Evolutionary conservation across 2,113 vertebrate species (phyloP), one percentile per base, ranked within the genome.

Genomic region (Tetraodon nigroviridis): DNA sequence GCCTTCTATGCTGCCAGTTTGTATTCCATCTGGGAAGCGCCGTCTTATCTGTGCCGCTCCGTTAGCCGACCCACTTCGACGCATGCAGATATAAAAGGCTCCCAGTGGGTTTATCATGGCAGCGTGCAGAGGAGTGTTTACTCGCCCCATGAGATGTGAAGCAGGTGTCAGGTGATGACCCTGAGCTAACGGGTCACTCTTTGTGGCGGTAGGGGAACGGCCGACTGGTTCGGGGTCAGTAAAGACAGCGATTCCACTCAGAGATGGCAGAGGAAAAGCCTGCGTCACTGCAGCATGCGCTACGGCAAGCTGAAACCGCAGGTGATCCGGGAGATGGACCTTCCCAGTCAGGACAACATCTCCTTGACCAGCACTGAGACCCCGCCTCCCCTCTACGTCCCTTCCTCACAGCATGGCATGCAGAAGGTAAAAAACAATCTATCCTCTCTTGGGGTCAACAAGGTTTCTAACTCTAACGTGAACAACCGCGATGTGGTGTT

Each of bases 171-270:
- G 10, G 47, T 44, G 32, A 27, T 6, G 45, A 37, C 32, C 32
- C 47, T 14, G 53, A 52, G 29, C 58, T 86, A 55, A 89, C 58
- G 18, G 16, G n/a, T 13, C 21, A 22, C 37, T 79, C 64, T 80
- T 76, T 75, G 75, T 76, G 84, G 52, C 83, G 71, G 69, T 85
- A 99, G 96, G 92, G 95, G 96, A 75, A 98, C 97, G 0, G 97
- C 97, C 0, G 96, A 98, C 88, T 99, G 96, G 96, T 99, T 99
- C 53, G 96, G 97, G 40, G 93, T 99, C 71, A 96, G 95, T 73
- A 98, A 98, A 80, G 95, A 98, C 29, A 92, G 91, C 0, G 96
- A 98, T 0, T 89, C 94, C 14, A 94, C 94, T 2, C 96, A 99
- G 86, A 96, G 95, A 71, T 99, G 96, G 97, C 97, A 99, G 84